Conservation (phyloP, 2,888 invertebrate species). For the Pollenia amentaria region DNA sequence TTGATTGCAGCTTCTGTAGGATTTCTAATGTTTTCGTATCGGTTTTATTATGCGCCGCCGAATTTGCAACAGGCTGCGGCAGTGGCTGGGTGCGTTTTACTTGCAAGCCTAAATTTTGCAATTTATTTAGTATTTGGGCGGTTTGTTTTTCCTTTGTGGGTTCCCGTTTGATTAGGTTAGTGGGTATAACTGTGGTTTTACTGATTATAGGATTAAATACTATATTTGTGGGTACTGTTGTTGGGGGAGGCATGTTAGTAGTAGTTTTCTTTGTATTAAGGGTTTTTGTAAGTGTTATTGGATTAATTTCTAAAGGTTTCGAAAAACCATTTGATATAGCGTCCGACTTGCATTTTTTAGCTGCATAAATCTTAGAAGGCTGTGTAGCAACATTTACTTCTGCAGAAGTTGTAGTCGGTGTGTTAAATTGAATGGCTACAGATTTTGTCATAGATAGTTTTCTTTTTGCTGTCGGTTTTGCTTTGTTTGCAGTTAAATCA, state of each 20-base stretch:
- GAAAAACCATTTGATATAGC: slow-evolving; percentile 29
- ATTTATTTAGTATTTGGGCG: slow-evolving; percentile 78
- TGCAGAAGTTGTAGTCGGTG: neutral
- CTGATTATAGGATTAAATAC: neutral
- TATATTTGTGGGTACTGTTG: neutral
- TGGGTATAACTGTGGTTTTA: slow-evolving; percentile 14
- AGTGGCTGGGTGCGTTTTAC: slow-evolving; percentile 77
- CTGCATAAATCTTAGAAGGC: slow-evolving; percentile 6
- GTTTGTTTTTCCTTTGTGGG: slow-evolving; percentile 71
- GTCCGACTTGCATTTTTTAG: slow-evolving; percentile 46
- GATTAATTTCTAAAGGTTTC: slow-evolving; percentile 31
- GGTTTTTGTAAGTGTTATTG: slow-evolving; percentile 1
- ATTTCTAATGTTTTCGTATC: slow-evolving; percentile 75
- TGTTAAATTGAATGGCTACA: slow-evolving; percentile 30
- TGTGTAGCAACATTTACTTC: slow-evolving; percentile 4
- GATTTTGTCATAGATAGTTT: slow-evolving; percentile 40
- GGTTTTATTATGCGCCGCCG: slow-evolving; percentile 57
- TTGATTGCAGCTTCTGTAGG: slow-evolving; percentile 80
- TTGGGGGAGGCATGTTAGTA: neutral
- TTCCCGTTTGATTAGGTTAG: slow-evolving; percentile 18
- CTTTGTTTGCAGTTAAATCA: slow-evolving; percentile 27
- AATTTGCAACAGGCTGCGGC: slow-evolving; percentile 44
- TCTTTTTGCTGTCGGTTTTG: slow-evolving; percentile 39
- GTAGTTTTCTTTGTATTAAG: neutral
- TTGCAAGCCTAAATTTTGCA: slow-evolving; percentile 80